These are phyloP conservation scores for Menidia menidia DNA, from an alignment of 2,797 vertebrate genomes.

Conservation along the genomic window DNA sequence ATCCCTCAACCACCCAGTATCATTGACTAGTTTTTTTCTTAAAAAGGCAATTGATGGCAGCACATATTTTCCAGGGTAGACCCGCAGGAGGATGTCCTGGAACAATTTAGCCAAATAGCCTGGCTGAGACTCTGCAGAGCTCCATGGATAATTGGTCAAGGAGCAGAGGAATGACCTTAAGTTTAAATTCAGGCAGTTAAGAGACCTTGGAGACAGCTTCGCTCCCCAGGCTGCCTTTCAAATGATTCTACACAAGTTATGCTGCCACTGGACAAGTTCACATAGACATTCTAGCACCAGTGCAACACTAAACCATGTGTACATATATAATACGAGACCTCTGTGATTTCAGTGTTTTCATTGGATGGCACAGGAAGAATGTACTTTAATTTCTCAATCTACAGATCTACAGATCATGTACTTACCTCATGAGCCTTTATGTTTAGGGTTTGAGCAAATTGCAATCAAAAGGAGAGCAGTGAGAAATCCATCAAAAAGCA, in stretches of 20 bases:
- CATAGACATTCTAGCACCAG: slow-evolving; percentile 36
- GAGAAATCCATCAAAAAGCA: slow-evolving; percentile 46
- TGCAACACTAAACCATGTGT: slow-evolving; percentile 20
- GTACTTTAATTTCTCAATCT: slow-evolving; percentile 14
- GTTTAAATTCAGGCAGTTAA: slow-evolving; percentile 78
- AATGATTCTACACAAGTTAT: slow-evolving; percentile 55
- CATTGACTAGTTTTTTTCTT: slow-evolving; percentile 65
- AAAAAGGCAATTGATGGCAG: slow-evolving; percentile 70
- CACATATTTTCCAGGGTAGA: slow-evolving; percentile 73
- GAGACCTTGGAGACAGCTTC: slow-evolving; percentile 74
- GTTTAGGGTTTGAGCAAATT: neutral
- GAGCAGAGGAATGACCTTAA: slow-evolving; percentile 80
- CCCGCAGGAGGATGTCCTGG: slow-evolving; percentile 79
- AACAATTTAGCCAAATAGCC: slow-evolving; percentile 69
- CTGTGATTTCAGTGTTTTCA: slow-evolving; percentile 20
- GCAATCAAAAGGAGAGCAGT: slow-evolving; percentile 8
- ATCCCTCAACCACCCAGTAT: slow-evolving; percentile 41
- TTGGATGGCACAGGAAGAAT: slow-evolving; percentile 18
- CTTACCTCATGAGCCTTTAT: slow-evolving; percentile 17
- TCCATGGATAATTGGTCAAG: slow-evolving; percentile 75
- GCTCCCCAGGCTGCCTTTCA: slow-evolving; percentile 68
- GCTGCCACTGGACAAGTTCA: slow-evolving; percentile 34
- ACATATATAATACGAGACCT: slow-evolving; percentile 21
- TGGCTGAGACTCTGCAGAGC: slow-evolving; percentile 75
- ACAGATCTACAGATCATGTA: neutral